Percentiles rank a stretch among this genome's conserved stretches.
phyloP scores from a whole-genome alignment of 2,888 invertebrate species.

The Emmelina monodactyla region DNA sequence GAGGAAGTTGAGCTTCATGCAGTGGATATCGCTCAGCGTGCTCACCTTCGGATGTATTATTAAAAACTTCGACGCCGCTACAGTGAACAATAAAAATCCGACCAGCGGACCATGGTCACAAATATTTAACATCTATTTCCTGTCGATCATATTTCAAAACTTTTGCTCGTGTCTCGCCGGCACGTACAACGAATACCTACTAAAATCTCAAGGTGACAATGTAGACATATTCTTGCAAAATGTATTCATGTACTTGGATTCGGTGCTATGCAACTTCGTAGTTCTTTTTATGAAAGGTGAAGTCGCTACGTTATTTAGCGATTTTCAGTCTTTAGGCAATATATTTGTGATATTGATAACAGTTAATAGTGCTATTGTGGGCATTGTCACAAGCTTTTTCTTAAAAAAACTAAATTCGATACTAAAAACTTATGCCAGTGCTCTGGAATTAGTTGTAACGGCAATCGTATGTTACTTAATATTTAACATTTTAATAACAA shows the following conservation, averaged over 20 bases:
- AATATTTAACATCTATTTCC: conserved; percentile 66
- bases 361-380: conserved; percentile 88
- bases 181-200: conserved; percentile 93
- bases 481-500: conserved; percentile 84
- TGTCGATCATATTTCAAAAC: conserved; percentile 78
- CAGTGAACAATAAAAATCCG: conserved; percentile 31
- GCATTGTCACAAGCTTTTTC: conserved; percentile 94
- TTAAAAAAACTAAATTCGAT: conserved; percentile 93
- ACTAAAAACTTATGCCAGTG: conserved; percentile 94
- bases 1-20: conserved; percentile 78
- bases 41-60: conserved; percentile 90
- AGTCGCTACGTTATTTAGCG: conserved; percentile 66
- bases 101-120: conserved; percentile 37
- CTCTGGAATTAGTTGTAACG: conserved; percentile 88
- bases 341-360: conserved; percentile 82
- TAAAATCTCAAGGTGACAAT: conserved; percentile 84
- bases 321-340: conserved; percentile 65
- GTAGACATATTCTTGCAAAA: conserved; percentile 93
- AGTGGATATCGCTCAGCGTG: conserved; percentile 89
- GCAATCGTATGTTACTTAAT: conserved; percentile 86
- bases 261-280: conserved; percentile 87
- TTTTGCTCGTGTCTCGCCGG: conserved; percentile 94
- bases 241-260: conserved; percentile 94
- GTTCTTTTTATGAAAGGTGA: conserved; percentile 75
- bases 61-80: conserved; percentile 75